These are phyloP conservation scores for Numenius phaeopus DNA, from an alignment of 2,797 vertebrate genomes.

Conservation along the genomic window DNA sequence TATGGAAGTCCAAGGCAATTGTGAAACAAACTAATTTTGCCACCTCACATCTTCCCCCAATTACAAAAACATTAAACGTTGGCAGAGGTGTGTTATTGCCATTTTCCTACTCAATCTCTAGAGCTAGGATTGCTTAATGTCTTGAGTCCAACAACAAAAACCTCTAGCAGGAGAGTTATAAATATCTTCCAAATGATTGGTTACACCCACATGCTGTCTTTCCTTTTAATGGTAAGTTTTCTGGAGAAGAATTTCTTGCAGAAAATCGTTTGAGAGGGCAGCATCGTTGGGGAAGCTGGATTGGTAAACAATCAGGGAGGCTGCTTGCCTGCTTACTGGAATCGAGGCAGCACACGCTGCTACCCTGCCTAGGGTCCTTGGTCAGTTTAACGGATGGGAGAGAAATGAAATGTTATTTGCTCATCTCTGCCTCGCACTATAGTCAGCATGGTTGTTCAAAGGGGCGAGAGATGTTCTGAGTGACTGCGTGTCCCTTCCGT, in stretches of 20 bases:
- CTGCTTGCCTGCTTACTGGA: background rate
- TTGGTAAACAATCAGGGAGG: background rate
- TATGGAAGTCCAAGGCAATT: background rate
- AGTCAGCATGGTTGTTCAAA: background rate
- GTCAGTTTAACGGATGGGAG: background rate
- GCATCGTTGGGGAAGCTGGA: background rate
- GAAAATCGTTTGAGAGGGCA: background rate
- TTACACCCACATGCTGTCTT: slow-evolving; percentile 9
- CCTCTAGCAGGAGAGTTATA: background rate
- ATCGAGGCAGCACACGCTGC: accelerated
- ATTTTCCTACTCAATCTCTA: background rate
- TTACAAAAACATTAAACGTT: background rate
- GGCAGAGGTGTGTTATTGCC: background rate
- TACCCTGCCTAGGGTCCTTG: background rate
- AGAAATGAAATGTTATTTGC: background rate
- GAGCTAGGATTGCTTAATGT: background rate
- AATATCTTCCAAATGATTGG: background rate
- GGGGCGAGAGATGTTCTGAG: background rate
- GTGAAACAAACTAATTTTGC: background rate
- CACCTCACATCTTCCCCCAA: background rate
- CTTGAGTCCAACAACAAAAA: background rate
- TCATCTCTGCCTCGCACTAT: background rate
- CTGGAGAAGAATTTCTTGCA: background rate
- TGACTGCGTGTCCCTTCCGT: background rate
- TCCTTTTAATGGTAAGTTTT: slow-evolving; percentile 16